These are phyloP conservation scores for Aphelenchoides bicaudatus DNA, from an alignment of 2,888 invertebrate species.

Conservation along the genomic window DNA sequence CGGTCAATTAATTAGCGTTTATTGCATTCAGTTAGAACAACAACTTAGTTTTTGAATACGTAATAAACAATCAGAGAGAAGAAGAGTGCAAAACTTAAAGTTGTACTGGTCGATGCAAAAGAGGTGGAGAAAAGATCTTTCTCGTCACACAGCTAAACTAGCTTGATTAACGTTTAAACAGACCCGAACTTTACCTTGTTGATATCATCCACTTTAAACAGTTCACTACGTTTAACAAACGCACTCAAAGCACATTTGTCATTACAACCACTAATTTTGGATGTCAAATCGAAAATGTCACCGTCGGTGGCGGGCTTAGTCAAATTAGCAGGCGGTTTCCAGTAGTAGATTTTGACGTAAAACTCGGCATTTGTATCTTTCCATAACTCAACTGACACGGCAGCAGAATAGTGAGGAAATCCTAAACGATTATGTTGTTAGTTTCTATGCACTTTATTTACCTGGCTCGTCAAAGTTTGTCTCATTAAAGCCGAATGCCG, in stretches of 20 bases:
- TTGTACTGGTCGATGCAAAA: too few relatives aligned
- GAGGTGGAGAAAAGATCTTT: too few relatives aligned
- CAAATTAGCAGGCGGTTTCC: neutral
- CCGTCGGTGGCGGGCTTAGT: neutral
- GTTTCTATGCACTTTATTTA: conserved; percentile 27
- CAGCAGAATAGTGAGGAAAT: conserved; percentile 54
- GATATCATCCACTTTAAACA: conserved; percentile 21
- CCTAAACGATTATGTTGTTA: conserved; percentile 26
- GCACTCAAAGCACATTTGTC: conserved; percentile 13
- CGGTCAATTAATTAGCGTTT: too few relatives aligned
- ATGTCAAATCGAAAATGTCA: conserved; percentile 16
- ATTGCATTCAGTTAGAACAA: too few relatives aligned
- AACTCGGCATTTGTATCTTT: conserved; percentile 38
- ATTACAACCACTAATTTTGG: conserved; percentile 21
- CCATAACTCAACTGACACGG: conserved; percentile 54
- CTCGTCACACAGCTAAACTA: too few relatives aligned
- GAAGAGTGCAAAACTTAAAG: too few relatives aligned
- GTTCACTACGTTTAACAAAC: conserved; percentile 21
- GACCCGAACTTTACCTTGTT: too few relatives aligned
- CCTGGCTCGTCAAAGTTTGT: conserved; percentile 42
- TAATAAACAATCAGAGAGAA: too few relatives aligned
- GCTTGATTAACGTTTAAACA: too few relatives aligned
- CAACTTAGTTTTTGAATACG: too few relatives aligned
- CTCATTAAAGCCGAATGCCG: conserved; percentile 45
- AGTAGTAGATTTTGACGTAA: conserved; percentile 31